These are phyloP conservation scores for Drosophila mayri DNA, from an alignment of 1,140 invertebrate species.

Conservation along the genomic window DNA sequence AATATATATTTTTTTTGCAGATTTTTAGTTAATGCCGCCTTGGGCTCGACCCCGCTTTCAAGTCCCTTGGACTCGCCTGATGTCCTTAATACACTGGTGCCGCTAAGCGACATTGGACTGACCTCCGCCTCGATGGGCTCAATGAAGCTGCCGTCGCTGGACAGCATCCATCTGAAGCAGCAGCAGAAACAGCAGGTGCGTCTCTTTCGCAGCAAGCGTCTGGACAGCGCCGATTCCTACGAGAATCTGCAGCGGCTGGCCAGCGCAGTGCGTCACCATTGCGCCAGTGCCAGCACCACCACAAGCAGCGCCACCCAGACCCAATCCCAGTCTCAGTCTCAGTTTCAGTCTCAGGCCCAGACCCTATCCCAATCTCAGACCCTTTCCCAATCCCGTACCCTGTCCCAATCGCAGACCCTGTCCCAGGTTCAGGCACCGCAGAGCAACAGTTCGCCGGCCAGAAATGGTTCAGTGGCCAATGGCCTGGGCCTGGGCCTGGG, in stretches of 20 bases:
- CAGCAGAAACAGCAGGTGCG: slow-evolving; percentile 82
- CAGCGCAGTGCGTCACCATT: slow-evolving; percentile 58
- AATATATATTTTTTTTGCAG: slow-evolving; percentile 72
- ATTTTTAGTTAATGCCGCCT: slow-evolving; percentile 87
- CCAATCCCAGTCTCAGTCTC: slow-evolving; percentile 24
- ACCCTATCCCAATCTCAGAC: slow-evolving; percentile 12
- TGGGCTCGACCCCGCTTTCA: slow-evolving; percentile 86
- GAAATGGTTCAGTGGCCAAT: slow-evolving; percentile 85
- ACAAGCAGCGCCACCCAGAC: slow-evolving; percentile 47
- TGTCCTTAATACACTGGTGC: slow-evolving; percentile 82
- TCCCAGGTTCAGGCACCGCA: slow-evolving; percentile 17
- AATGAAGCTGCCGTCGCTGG: slow-evolving; percentile 83
- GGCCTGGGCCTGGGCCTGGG: slow-evolving; percentile 85
- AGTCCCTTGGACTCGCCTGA: slow-evolving; percentile 88
- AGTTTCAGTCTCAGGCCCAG: slow-evolving; percentile 6
- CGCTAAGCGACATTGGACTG: slow-evolving; percentile 80
- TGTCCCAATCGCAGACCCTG: slow-evolving; percentile 7
- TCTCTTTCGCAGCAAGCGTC: slow-evolving; percentile 81
- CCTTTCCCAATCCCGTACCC: slow-evolving; percentile 2
- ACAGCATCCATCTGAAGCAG: slow-evolving; percentile 82
- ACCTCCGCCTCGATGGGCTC: slow-evolving; percentile 81
- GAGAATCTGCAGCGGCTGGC: slow-evolving; percentile 82
- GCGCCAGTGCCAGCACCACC: slow-evolving; percentile 60
- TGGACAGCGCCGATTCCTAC: slow-evolving; percentile 78
- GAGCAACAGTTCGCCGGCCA: slow-evolving; percentile 87